These are phyloP conservation scores for Ceyx melanurus DNA, from an alignment of 2,113 vertebrate genomes.

Conservation along the genomic window DNA sequence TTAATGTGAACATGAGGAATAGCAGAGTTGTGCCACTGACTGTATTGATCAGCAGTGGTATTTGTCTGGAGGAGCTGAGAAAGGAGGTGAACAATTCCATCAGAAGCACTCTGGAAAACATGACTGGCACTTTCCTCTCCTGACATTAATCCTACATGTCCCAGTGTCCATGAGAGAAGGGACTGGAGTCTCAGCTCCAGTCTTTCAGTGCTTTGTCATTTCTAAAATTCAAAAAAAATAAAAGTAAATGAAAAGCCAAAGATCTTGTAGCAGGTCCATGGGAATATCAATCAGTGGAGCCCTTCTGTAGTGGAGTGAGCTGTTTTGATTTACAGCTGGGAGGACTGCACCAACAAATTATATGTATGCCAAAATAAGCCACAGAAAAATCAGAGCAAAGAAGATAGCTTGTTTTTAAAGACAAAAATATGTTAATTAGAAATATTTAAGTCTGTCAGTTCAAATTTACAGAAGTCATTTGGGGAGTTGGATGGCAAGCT, in stretches of 20 bases:
- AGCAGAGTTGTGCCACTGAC: background rate
- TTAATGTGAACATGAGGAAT: conserved; percentile 1
- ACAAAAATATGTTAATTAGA: background rate
- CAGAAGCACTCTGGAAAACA: background rate
- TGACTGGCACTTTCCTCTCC: background rate
- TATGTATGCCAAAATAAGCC: background rate
- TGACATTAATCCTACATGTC: background rate
- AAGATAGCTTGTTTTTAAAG: background rate
- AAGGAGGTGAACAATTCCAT: background rate
- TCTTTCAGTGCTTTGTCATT: background rate
- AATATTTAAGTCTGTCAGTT: background rate
- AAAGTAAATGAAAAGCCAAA: background rate
- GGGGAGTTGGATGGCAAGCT: background rate
- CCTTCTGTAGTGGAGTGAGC: background rate
- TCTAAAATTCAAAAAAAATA: background rate
- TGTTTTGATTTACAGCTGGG: background rate
- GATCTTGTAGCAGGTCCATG: background rate
- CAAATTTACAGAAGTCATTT: background rate
- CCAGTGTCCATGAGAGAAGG: background rate
- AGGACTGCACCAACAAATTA: background rate
- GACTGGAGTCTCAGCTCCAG: background rate
- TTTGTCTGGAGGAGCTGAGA: background rate
- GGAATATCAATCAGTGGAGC: background rate
- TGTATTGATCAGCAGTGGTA: background rate
- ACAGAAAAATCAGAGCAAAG: background rate